A percentile compares a stretch with the other conserved stretches of the same genome.
Conservation (phyloP, 2,888 invertebrate genomes). For the Lydus trimaculatus region DNA sequence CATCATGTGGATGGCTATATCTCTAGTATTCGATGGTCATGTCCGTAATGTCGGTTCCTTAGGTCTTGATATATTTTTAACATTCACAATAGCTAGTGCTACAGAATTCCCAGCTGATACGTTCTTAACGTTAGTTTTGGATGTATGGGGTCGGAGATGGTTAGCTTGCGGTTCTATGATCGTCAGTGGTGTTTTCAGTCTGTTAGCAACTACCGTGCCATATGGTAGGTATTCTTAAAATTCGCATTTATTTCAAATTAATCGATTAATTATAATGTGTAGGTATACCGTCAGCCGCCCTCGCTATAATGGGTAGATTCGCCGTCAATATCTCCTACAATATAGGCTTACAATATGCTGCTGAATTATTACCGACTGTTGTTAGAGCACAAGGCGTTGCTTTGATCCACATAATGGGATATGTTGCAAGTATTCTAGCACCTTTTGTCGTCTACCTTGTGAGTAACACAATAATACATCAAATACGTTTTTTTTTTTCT, state of each 20-base stretch:
- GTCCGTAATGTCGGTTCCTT: constrained; percentile 87
- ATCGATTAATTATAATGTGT: constrained; percentile 35
- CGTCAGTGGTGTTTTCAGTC: constrained; percentile 80
- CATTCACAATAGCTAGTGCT: constrained; percentile 83
- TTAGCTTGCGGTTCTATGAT: constrained; percentile 84
- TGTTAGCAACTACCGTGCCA: constrained; percentile 78
- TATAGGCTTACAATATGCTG: constrained; percentile 88
- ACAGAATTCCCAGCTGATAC: constrained; percentile 88
- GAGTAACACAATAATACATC: constrained; percentile 47
- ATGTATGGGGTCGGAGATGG: constrained; percentile 86
- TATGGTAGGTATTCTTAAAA: constrained; percentile 63
- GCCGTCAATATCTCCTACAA: constrained; percentile 90
- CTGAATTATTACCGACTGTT: constrained; percentile 86
- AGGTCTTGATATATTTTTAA: constrained; percentile 82
- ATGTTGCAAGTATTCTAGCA: constrained; percentile 81
- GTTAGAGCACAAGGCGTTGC: constrained; percentile 88
- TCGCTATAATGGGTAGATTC: constrained; percentile 84
- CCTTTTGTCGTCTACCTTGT: constrained; percentile 87
- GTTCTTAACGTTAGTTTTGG: constrained; percentile 77
- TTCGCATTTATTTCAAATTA: background rate
- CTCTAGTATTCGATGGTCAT: constrained; percentile 87
- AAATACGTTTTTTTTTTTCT: background rate
- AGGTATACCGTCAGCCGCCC: constrained; percentile 77
- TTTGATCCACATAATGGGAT: constrained; percentile 87
- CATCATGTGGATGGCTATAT: constrained; percentile 89